Percentiles rank a stretch among this genome's conserved stretches.
phyloP scores from a whole-genome alignment of 2,797 vertebrate species.

The Enteromius argenteus region DNA sequence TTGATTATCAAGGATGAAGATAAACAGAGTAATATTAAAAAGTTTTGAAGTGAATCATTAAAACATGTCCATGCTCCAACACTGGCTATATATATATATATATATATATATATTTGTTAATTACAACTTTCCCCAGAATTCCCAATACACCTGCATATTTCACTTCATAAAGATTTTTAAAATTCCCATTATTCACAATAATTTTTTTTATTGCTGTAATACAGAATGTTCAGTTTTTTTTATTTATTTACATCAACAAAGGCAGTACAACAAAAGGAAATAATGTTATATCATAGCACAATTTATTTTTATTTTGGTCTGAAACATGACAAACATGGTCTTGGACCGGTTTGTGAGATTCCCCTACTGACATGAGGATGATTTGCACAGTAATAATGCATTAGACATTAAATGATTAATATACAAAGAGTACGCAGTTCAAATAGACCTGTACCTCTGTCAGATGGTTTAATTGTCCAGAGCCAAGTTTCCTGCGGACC shows the following conservation, averaged over 20 bases:
- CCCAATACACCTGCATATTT: background rate
- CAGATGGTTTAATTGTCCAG: background rate
- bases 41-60: background rate
- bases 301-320: background rate
- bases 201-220: background rate
- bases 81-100: background rate
- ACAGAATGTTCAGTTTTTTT: background rate
- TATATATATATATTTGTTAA: background rate
- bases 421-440: background rate
- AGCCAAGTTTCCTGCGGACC: slow-evolving; percentile 33
- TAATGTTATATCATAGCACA: background rate
- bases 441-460: slow-evolving; percentile 11
- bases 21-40: background rate
- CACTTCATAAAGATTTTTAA: background rate
- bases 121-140: background rate
- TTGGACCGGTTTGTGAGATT: background rate
- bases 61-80: background rate
- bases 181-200: background rate
- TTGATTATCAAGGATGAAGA: background rate
- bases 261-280: background rate
- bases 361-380: background rate
- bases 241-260: background rate
- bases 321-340: background rate
- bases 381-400: background rate
- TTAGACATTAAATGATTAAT: background rate